Evolutionary conservation across 1,140 invertebrate genomes (phyloP).

Genomic region (Brachionus rubens): DNA sequence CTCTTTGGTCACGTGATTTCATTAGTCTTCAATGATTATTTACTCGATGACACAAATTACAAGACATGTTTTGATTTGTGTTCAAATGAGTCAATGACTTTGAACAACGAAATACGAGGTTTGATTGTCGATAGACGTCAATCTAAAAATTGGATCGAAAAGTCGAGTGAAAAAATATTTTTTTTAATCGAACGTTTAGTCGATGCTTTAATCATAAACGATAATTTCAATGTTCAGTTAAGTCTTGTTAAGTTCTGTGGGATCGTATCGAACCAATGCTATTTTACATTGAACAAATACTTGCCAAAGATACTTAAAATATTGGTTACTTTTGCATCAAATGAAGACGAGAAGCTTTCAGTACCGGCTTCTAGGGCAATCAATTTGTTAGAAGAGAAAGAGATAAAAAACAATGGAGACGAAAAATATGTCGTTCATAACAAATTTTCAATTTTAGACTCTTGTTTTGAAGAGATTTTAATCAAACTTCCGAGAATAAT

Average conservation of each 20-base stretch:
- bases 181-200: constrained; percentile 29
- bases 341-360: background rate
- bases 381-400: background rate
- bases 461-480: constrained; percentile 24
- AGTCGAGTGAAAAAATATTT: constrained; percentile 36
- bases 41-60: background rate
- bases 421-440: background rate
- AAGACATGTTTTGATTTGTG: background rate
- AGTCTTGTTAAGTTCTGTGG: background rate
- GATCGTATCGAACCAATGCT: background rate
- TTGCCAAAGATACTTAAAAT: background rate
- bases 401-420: background rate
- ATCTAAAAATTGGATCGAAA: background rate
- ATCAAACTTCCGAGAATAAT: constrained; percentile 13
- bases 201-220: background rate
- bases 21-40: constrained; percentile 23
- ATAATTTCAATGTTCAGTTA: constrained; percentile 8
- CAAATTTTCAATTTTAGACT: constrained; percentile 19
- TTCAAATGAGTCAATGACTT: background rate
- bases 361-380: background rate
- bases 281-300: constrained; percentile 35
- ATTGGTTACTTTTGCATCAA: background rate
- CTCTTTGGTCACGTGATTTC: background rate
- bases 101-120: background rate
- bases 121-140: background rate